Conservation (phyloP, 2,797 vertebrate genomes). For the Buphagus erythrorhynchus region DNA sequence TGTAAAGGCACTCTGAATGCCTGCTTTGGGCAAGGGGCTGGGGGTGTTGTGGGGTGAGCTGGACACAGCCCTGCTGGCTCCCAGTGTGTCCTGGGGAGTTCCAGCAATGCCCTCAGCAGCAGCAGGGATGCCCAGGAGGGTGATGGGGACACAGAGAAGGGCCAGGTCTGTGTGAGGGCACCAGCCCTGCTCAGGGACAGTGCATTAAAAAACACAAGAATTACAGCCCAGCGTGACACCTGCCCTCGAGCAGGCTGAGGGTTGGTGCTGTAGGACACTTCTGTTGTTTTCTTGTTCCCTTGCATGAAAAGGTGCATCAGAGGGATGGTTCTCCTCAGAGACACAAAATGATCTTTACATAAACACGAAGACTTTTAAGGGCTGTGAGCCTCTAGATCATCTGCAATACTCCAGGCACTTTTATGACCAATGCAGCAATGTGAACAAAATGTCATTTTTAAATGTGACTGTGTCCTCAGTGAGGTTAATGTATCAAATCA, state of each 20-base stretch:
- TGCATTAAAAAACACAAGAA: rapidly evolving
- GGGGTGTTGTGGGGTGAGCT: neutral
- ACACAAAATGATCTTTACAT: rapidly evolving
- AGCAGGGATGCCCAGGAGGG: neutral
- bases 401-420: neutral
- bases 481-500: neutral
- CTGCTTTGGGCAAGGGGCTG: neutral
- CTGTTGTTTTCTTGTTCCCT: neutral
- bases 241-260: neutral
- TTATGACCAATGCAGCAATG: neutral
- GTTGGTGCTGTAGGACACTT: neutral
- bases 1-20: rapidly evolving
- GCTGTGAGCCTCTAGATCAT: neutral
- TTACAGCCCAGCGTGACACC: neutral
- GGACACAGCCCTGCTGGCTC: neutral
- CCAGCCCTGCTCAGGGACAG: neutral
- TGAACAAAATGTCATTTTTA: neutral
- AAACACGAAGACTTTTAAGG: neutral
- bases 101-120: neutral
- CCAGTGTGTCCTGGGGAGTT: rapidly evolving
- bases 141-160: neutral
- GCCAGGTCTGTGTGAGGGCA: neutral
- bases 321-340: neutral
- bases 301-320: neutral
- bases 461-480: neutral